Base-by-base conservation (phyloP, 2,113 vertebrate species). In the Phylloscopus trochilus region DNA sequence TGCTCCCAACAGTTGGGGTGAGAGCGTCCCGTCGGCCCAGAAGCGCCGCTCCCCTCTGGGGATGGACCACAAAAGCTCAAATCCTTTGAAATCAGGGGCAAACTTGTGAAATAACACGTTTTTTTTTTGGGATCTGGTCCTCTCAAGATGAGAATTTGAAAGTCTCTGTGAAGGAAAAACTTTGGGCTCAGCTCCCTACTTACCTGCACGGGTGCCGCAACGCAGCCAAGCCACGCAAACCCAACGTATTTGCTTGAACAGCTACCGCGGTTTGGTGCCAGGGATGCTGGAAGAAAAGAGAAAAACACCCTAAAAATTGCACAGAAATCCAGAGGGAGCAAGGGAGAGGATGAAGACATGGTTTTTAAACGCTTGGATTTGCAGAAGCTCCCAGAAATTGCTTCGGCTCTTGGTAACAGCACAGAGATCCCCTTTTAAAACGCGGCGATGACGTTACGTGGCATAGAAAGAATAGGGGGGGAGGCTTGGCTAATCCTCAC, bases 211-310 rank as follows among this genome's bases (percentile, higher is more conserved):
- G 90, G 84, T 0, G 95, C 92, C 53, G 66, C 95, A 72, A 63
- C 2, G 90, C 92, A 92, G 94, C 83, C 83, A 22, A 85, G 86
- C 94, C 93, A 92, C 83, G 16, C 85, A 95, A 93, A 87, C 85
- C 70, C 87, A 85, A 85, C 0, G 93, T 87, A 76, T 87, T 88
- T 86, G 92, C 74, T 47, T 35, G 66, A 73, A 83, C 47, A 19
- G 86, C 66, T 74, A 89, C 82, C 2, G 5, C 3, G 4, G 53
- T 62, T 92, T 43, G 96, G 68, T 33, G 89, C 68, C 86, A 41
- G 89, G 83, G 93, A 81, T 7, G 52, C 93, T 95, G 87, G 82
- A 96, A 95, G 51, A 93, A 82, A 68, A 92, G 47, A 72, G 70
- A 58, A 62, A 91, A 76, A 53, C 39, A 63, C 92, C 94, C 89